Evolutionary conservation across 2,888 invertebrate genomes (phyloP), one percentile per base, ranked within the genome.

Genomic region (Plutella xylostella): DNA sequence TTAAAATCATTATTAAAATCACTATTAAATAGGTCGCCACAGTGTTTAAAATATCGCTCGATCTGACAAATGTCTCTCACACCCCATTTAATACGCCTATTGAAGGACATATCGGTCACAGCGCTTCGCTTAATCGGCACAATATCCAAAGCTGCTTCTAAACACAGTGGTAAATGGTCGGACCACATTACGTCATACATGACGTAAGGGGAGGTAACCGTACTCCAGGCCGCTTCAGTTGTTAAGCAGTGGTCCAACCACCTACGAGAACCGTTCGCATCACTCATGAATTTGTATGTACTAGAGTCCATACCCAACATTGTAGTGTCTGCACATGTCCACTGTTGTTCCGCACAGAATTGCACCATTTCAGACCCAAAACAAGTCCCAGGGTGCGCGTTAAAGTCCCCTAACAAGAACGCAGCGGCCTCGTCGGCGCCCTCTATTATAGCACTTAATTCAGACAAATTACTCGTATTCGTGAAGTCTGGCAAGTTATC

Each of bases 371-470:
- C 34, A 34, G 9, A 9, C 9, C 34, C 15, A 34, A 34, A 34
- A 17, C 3, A 4, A 9, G 15, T 17, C 14, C 9, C 9, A 18
- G 34, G 34, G 17, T 34, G 9, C 2, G 34, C 34, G 17, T 34
- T 34, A 34, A 34, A 37, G 14, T 37, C 35, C 2, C 37, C 43
- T 1, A 43, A 28, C 12, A 37, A 9, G n/a, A 15, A 18, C 11
- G 28, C 43, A 4, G 11, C 4, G 2, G 20, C 19, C 11, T 22
- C 19, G 21, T 37, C 19, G 19, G 28, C 18, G n/a, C 37, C 37
- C 12, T 43, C 43, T 12, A 43, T 43, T n/a, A 37, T 43, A 15
- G 43, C 43, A 25, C 30, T 43, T 21, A 18, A 12, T 9, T 1
- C 9, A 1, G 37, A 18, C 5, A 43, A 19, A 15, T 28, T n/a